Conservation (phyloP, 2,797 vertebrate species). For the Cynopterus sphinx region DNA sequence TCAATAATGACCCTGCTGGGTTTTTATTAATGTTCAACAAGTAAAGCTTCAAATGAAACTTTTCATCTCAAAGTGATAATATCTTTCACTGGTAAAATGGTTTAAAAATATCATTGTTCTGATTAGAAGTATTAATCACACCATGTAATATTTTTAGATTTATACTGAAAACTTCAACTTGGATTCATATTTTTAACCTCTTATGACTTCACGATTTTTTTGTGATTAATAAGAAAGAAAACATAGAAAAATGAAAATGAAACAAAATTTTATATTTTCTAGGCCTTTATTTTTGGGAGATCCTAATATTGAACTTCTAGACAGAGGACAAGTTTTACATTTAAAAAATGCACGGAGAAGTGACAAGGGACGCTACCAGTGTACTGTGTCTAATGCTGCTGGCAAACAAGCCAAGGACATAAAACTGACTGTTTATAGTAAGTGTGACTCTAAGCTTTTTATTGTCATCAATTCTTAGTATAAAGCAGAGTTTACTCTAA, state of each 20-base stretch:
- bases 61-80: neutral
- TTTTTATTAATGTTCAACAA: neutral
- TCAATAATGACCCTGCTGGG: neutral
- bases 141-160: neutral
- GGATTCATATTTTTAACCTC: neutral
- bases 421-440: slow-evolving; percentile 91
- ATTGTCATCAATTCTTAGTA: neutral
- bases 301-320: slow-evolving; percentile 90
- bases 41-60: neutral
- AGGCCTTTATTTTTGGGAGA: slow-evolving; percentile 93
- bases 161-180: neutral
- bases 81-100: neutral
- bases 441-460: slow-evolving; percentile 60
- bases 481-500: neutral
- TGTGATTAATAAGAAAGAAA: neutral
- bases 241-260: neutral
- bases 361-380: slow-evolving; percentile 96
- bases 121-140: neutral
- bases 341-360: slow-evolving; percentile 91
- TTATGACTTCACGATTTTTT: neutral
- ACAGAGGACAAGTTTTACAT: slow-evolving; percentile 90
- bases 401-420: slow-evolving; percentile 94
- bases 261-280: slow-evolving; percentile 56
- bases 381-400: slow-evolving; percentile 90
- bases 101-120: slow-evolving; percentile 8